A percentile compares a stretch with the other conserved stretches of the same genome.
These are phyloP conservation scores for Noctilio leporinus DNA, from an alignment of 2,113 vertebrate species.

Conservation along the genomic window DNA sequence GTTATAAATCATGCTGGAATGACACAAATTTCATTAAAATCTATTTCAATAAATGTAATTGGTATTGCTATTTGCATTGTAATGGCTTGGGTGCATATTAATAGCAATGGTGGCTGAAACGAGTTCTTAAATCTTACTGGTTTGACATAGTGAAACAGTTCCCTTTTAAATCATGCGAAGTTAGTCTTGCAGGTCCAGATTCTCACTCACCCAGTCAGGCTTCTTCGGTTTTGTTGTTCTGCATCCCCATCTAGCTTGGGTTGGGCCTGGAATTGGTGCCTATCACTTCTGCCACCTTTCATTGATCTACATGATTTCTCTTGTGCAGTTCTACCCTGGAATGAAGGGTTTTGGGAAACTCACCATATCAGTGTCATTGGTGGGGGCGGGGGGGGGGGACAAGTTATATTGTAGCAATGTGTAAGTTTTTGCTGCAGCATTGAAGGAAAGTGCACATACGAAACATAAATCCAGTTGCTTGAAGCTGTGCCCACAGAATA, in stretches of 20 bases:
- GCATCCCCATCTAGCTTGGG: background rate
- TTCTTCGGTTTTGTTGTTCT: background rate
- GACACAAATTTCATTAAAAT: background rate
- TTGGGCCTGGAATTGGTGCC: background rate
- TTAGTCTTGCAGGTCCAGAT: background rate
- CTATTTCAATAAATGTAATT: slow-evolving; percentile 14
- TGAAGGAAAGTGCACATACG: background rate
- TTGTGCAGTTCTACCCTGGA: background rate
- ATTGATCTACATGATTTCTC: background rate
- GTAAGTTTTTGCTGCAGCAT: background rate
- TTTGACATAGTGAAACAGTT: background rate
- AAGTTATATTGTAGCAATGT: background rate
- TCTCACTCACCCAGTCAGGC: background rate
- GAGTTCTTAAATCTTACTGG: background rate
- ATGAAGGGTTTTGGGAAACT: background rate
- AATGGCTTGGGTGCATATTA: background rate
- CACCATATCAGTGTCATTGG: background rate
- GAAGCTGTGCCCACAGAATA: background rate
- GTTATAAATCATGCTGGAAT: background rate
- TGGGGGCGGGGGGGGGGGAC: no score
- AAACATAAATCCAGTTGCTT: background rate
- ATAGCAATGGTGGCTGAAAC: background rate
- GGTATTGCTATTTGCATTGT: slow-evolving; percentile 9
- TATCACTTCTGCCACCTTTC: background rate
- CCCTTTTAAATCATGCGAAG: background rate